Evolutionary conservation across 1,140 invertebrate species (phyloP).

Genomic region (Ericerus pela): DNA sequence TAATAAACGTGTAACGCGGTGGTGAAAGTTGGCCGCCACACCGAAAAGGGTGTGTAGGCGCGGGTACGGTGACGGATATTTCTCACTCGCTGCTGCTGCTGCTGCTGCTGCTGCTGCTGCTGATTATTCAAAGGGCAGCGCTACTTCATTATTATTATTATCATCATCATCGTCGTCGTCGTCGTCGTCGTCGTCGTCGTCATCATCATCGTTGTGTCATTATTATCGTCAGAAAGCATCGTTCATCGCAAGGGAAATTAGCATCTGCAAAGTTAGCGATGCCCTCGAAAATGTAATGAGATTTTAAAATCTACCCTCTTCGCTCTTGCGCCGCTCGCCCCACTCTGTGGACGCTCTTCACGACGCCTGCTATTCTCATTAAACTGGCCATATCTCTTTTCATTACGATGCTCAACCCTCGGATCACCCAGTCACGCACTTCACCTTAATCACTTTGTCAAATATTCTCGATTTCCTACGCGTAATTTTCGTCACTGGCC

Average conservation of each 20-base stretch:
- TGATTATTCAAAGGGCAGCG: conserved; percentile 12
- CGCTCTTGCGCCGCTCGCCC: too few species aligned
- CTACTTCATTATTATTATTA: conserved; percentile 9
- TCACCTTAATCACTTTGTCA: conserved; percentile 6
- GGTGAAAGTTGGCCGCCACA: not conserved
- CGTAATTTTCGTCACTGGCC: not conserved
- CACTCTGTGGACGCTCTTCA: too few species aligned
- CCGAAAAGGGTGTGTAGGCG: too few species aligned
- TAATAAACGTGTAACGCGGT: not conserved
- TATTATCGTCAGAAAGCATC: too few species aligned
- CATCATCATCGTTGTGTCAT: too few species aligned
- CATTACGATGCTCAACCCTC: too few species aligned
- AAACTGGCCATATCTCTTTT: conserved; percentile 11
- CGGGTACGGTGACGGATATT: too few species aligned
- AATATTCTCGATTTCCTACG: too few species aligned
- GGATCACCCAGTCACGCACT: conserved; percentile 2
- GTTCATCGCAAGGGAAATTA: conserved; percentile 8
- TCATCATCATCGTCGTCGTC: too few species aligned
- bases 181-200: too few species aligned
- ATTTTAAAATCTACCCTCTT: conserved; percentile 6
- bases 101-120: not conserved
- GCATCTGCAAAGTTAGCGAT: conserved; percentile 6
- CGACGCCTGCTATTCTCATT: too few species aligned
- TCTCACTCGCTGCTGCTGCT: not conserved
- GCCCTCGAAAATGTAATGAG: conserved; percentile 8